Percentiles rank a stretch among this genome's conserved stretches.
These are phyloP conservation scores for Lepidochitona cinerea DNA, from an alignment of 2,888 invertebrate genomes.

Conservation along the genomic window DNA sequence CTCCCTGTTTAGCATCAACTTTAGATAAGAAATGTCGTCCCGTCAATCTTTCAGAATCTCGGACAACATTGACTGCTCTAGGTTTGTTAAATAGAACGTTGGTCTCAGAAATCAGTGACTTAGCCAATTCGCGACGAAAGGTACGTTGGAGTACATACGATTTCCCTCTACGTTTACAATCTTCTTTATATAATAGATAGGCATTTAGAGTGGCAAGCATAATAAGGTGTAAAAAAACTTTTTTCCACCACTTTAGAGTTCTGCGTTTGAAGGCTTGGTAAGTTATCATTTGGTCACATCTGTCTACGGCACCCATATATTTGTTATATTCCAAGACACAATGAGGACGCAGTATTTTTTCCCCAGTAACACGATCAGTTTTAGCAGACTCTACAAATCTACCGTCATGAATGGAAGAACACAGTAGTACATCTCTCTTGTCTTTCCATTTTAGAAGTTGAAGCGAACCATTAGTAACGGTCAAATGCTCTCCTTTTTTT, in stretches of 20 bases:
- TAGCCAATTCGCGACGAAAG: conserved; percentile 11
- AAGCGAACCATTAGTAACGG: conserved; percentile 5
- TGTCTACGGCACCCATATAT: conserved; percentile 37
- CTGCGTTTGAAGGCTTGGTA: conserved; percentile 27
- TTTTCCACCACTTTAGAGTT: conserved; percentile 35
- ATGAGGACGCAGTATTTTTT: conserved; percentile 19
- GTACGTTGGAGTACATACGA: conserved; percentile 7
- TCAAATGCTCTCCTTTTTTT: conserved; percentile 17
- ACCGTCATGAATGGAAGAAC: conserved; percentile 22
- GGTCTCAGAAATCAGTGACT: neutral
- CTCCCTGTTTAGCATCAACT: neutral
- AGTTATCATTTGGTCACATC: conserved; percentile 28
- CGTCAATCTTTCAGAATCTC: neutral
- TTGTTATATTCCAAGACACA: conserved; percentile 24
- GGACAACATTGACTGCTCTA: neutral
- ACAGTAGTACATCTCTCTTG: conserved; percentile 25
- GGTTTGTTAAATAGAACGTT: neutral
- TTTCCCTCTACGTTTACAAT: neutral
- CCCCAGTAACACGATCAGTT: neutral
- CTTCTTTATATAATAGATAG: conserved; percentile 25
- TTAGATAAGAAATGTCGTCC: neutral
- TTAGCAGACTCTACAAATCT: conserved; percentile 18
- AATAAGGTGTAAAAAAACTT: conserved; percentile 27
- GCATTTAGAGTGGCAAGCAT: conserved; percentile 20
- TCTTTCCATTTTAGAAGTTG: conserved; percentile 18